phyloP scores from a whole-genome alignment of 2,797 vertebrate species.

The Rallus crepitans region DNA sequence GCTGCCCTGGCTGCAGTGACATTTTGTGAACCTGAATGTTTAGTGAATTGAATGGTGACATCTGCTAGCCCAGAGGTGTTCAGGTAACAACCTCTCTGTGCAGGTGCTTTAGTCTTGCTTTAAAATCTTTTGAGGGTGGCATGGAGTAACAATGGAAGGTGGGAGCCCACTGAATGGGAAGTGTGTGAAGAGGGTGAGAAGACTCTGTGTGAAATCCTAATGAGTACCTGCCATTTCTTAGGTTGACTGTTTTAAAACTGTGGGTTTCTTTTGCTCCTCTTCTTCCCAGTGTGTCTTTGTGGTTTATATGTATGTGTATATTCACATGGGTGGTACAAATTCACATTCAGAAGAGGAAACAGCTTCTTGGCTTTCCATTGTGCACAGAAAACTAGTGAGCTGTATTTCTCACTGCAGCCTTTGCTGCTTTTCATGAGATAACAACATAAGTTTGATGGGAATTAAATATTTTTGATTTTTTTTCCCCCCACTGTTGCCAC shows the following conservation, averaged over 20 bases:
- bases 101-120: background rate
- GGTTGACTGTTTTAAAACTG: background rate
- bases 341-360: background rate
- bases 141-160: accelerated
- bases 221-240: background rate
- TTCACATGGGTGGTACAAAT: background rate
- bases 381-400: background rate
- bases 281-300: background rate
- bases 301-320: background rate
- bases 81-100: background rate
- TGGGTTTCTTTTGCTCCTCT: background rate
- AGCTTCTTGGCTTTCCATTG: background rate
- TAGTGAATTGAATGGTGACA: background rate
- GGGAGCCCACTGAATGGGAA: background rate
- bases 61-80: background rate
- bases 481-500: background rate
- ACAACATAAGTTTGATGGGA: background rate
- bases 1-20: background rate
- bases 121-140: background rate
- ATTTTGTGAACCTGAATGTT: background rate
- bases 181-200: background rate
- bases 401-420: background rate
- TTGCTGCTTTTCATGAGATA: background rate
- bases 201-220: background rate
- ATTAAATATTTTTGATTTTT: background rate